phyloP scores from a whole-genome alignment of 2,888 invertebrate species.

The Dolichopus griseipennis region DNA sequence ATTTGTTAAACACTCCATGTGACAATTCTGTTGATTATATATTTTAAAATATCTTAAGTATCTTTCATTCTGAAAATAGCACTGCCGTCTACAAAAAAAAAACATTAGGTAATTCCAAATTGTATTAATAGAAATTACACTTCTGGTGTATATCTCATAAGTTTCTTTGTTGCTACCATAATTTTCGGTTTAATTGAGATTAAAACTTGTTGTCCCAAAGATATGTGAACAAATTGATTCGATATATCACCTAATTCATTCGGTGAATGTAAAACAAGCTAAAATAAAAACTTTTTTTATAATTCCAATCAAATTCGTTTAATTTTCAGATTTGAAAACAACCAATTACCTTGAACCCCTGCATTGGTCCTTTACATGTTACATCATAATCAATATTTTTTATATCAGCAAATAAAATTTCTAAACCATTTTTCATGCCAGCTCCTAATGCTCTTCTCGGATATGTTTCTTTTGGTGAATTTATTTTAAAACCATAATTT shows the following conservation, averaged over 20 bases:
- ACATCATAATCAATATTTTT: constrained; percentile 55
- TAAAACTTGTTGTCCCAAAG: constrained; percentile 57
- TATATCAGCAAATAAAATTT: constrained; percentile 52
- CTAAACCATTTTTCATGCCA: constrained; percentile 57
- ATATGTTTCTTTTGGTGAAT: constrained; percentile 47
- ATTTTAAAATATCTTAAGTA: constrained; percentile 51
- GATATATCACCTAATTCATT: constrained; percentile 59
- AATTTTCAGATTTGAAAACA: neutral
- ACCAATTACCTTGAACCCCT: constrained; percentile 55
- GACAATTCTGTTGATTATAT: constrained; percentile 59
- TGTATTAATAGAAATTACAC: constrained; percentile 6
- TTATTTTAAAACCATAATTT: constrained; percentile 45
- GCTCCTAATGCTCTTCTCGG: constrained; percentile 49
- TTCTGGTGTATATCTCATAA: constrained; percentile 50
- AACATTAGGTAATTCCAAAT: too few species aligned
- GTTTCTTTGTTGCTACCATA: constrained; percentile 59
- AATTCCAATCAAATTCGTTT: too few species aligned
- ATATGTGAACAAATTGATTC: constrained; percentile 58
- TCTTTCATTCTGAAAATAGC: constrained; percentile 54
- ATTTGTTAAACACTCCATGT: constrained; percentile 57
- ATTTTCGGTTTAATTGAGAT: constrained; percentile 63
- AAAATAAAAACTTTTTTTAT: neutral
- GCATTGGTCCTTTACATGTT: constrained; percentile 61
- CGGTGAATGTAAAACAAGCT: constrained; percentile 58
- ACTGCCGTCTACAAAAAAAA: constrained; percentile 46